phyloP scores from a whole-genome alignment of 2,797 vertebrate species.

The Ctenopoma kingsleyae region DNA sequence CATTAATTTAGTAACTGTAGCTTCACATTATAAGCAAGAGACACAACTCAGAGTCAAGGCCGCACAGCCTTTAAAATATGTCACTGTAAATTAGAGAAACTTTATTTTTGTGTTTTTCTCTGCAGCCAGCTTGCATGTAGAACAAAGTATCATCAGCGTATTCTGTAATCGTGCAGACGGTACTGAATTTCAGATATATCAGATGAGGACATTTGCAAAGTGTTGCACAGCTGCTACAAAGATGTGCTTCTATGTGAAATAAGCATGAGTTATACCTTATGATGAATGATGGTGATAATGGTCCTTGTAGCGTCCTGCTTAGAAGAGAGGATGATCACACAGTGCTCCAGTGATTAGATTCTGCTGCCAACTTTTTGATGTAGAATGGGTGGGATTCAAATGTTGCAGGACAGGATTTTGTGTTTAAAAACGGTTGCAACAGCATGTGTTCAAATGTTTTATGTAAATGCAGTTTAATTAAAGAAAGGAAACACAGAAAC shows the following conservation, averaged over 20 bases:
- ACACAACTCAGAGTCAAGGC: background rate
- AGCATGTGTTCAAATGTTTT: no score
- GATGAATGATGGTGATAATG: background rate
- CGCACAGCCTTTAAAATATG: background rate
- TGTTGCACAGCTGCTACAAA: background rate
- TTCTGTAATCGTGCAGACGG: background rate
- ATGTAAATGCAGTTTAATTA: no score
- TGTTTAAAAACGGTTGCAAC: no score
- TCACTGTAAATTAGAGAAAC: no score
- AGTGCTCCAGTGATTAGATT: background rate
- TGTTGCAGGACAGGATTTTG: no score
- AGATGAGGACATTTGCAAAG: background rate
- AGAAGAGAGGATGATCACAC: background rate
- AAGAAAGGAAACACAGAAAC: no score
- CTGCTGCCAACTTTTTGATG: background rate
- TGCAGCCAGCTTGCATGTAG: background rate
- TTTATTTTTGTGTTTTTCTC: background rate
- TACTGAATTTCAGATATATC: background rate
- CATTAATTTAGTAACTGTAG: constrained; percentile 34
- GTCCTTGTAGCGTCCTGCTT: background rate
- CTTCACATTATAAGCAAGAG: constrained; percentile 28
- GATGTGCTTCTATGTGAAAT: background rate
- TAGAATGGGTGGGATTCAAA: no score
- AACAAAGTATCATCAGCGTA: background rate
- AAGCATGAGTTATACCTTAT: background rate